These are phyloP conservation scores for Porites lobata DNA, from an alignment of 92 coral and sea anemone genomes.

Conservation along the genomic window DNA sequence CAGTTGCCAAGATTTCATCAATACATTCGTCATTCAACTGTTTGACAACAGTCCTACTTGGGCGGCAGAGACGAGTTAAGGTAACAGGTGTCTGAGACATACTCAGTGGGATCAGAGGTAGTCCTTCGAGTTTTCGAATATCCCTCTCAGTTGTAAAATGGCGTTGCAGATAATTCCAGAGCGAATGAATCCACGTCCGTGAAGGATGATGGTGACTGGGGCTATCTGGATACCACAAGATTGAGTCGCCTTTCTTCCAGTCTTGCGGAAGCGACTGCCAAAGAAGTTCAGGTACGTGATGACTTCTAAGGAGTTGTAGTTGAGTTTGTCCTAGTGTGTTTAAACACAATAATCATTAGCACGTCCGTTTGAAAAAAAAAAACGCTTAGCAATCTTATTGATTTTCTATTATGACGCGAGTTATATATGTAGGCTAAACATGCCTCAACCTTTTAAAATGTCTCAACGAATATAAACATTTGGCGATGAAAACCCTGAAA, in stretches of 20 bases:
- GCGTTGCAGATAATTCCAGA: constrained; percentile 79
- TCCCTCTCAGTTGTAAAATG: constrained; percentile 38
- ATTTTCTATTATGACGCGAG: too few relatives aligned
- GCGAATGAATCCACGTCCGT: constrained; percentile 72
- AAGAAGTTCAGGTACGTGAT: constrained; percentile 56
- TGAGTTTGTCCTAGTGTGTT: constrained; percentile 59
- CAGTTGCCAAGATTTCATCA: constrained; percentile 10
- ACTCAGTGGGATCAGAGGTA: constrained; percentile 74
- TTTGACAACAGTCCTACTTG: constrained; percentile 51
- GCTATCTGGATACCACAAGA: constrained; percentile 74
- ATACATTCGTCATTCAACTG: constrained; percentile 18
- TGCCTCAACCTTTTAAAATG: too few relatives aligned
- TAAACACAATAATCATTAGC: too few relatives aligned
- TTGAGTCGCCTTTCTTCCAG: constrained; percentile 50
- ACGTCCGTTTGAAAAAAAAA: too few relatives aligned
- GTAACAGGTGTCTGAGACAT: constrained; percentile 27
- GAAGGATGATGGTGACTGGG: constrained; percentile 71
- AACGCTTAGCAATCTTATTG: too few relatives aligned
- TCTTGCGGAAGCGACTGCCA: constrained; percentile 55
- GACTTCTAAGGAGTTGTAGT: constrained; percentile 55
- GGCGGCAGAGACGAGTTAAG: constrained; percentile 56
- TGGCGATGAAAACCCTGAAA: too few relatives aligned
- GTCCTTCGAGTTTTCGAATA: constrained; percentile 48
- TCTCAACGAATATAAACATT: too few relatives aligned
- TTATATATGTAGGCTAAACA: too few relatives aligned